phyloP scores from a whole-genome alignment of 2,888 invertebrate species.

The Phyto melanocephala region DNA sequence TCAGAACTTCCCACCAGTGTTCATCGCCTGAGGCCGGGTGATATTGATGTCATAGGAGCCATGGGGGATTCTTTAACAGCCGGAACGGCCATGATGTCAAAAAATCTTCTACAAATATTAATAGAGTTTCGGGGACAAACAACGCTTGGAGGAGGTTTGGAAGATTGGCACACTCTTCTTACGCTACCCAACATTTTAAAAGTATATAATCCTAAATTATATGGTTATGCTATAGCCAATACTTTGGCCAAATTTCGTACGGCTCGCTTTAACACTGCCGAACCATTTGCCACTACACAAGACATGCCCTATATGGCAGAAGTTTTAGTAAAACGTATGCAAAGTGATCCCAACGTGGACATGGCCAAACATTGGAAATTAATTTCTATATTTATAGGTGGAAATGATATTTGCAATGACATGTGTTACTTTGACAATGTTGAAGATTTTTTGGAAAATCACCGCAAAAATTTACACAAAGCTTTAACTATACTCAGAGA shows the following conservation, averaged over 20 bases:
- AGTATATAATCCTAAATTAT: constrained; percentile 82
- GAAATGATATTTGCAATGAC: constrained; percentile 82
- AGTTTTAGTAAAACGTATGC: constrained; percentile 70
- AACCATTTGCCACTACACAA: constrained; percentile 72
- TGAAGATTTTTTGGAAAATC: constrained; percentile 76
- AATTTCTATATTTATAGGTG: constrained; percentile 81
- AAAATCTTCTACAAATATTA: constrained; percentile 77
- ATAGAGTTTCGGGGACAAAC: constrained; percentile 80
- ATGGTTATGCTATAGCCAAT: constrained; percentile 80
- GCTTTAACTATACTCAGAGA: constrained; percentile 80
- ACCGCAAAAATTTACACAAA: constrained; percentile 79
- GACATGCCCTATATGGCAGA: constrained; percentile 73
- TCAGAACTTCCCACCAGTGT: constrained; percentile 79
- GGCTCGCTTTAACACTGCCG: constrained; percentile 74
- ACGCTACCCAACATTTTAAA: constrained; percentile 82
- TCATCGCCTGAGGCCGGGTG: constrained; percentile 80
- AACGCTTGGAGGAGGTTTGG: constrained; percentile 80
- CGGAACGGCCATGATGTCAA: constrained; percentile 80
- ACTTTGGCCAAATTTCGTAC: constrained; percentile 68
- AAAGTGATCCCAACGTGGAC: constrained; percentile 78
- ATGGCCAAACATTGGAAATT: constrained; percentile 82
- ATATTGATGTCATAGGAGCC: constrained; percentile 82
- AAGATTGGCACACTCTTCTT: constrained; percentile 79
- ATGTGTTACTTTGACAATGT: constrained; percentile 79
- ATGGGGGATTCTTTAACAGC: constrained; percentile 83